These are phyloP conservation scores for Pseudoatta argentina DNA, from an alignment of 1,140 invertebrate genomes.

Conservation along the genomic window DNA sequence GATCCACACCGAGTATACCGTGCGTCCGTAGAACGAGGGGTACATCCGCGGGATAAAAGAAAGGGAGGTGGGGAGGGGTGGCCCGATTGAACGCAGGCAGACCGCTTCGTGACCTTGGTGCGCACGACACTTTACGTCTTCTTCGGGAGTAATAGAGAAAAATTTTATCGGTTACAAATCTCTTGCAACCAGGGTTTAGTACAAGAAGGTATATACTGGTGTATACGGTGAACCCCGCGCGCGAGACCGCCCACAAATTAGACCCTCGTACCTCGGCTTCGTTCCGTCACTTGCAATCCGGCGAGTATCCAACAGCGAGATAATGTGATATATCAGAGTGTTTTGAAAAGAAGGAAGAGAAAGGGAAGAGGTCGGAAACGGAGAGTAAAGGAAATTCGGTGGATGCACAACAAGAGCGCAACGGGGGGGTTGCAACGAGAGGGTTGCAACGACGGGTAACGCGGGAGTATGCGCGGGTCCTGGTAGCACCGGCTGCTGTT, in stretches of 20 bases:
- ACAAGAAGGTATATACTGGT: not conserved
- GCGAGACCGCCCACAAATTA: not conserved
- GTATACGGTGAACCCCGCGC: slow-evolving; percentile 1
- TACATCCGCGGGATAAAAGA: slow-evolving; percentile 19
- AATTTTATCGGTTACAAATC: not conserved
- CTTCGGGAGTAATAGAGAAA: slow-evolving; percentile 19
- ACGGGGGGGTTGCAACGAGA: slow-evolving; percentile 36
- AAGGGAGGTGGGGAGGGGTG: not conserved
- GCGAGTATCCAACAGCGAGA: slow-evolving; percentile 50
- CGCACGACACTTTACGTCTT: slow-evolving; percentile 53
- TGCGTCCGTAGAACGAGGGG: slow-evolving; percentile 16
- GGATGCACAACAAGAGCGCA: slow-evolving; percentile 30
- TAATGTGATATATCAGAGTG: slow-evolving; percentile 57
- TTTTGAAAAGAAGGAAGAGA: slow-evolving; percentile 5
- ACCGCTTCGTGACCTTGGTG: slow-evolving; percentile 55
- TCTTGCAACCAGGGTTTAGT: not conserved
- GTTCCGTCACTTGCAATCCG: not conserved
- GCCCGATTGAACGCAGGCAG: slow-evolving; percentile 21
- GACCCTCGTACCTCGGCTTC: slow-evolving; percentile 23
- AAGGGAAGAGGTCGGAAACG: not conserved
- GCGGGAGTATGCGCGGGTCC: slow-evolving; percentile 69
- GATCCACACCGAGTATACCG: slow-evolving; percentile 30
- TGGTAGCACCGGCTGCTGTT: slow-evolving; percentile 63
- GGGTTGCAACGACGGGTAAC: slow-evolving; percentile 40
- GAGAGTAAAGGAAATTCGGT: not conserved